These are phyloP conservation scores for Leptopilina boulardi DNA, from an alignment of 1,140 invertebrate genomes.

Conservation along the genomic window DNA sequence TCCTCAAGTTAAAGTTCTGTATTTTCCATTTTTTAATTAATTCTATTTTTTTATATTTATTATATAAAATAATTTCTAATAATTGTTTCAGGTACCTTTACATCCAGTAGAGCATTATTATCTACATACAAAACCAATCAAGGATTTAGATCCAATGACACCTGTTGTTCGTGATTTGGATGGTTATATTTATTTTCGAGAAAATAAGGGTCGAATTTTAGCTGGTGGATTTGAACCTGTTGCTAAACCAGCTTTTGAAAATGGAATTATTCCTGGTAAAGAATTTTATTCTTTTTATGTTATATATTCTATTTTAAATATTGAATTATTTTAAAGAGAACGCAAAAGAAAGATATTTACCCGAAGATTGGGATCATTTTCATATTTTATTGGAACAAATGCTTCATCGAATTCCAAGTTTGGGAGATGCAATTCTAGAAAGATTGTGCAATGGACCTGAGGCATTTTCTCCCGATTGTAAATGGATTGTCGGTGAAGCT, in stretches of 20 bases:
- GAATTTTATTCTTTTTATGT: too few relatives aligned
- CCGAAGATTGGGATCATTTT: constrained; percentile 97
- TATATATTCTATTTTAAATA: too few relatives aligned
- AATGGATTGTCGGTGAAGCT: constrained; percentile 94
- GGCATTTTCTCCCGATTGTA: constrained; percentile 95
- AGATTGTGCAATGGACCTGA: constrained; percentile 92
- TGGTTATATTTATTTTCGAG: constrained; percentile 90
- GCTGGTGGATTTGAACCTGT: constrained; percentile 91
- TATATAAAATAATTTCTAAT: constrained; percentile 16
- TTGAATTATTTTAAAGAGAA: too few relatives aligned
- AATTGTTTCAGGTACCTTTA: constrained; percentile 81
- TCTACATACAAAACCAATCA: constrained; percentile 89
- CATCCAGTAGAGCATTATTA: constrained; percentile 96
- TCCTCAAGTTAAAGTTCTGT: constrained; percentile 86
- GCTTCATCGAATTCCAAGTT: constrained; percentile 87
- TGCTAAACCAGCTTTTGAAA: constrained; percentile 93
- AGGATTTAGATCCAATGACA: constrained; percentile 82
- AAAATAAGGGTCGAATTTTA: constrained; percentile 86
- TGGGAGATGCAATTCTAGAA: constrained; percentile 84
- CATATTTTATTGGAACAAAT: constrained; percentile 91
- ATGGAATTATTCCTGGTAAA: constrained; percentile 81
- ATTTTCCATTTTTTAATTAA: constrained; percentile 4
- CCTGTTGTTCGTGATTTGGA: constrained; percentile 94
- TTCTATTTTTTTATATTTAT: constrained; percentile 24
- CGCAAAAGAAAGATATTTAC: constrained; percentile 79